Evolutionary conservation across 1,140 invertebrate species (phyloP).

Genomic region (Hermatobates lingyangjiaoensis): DNA sequence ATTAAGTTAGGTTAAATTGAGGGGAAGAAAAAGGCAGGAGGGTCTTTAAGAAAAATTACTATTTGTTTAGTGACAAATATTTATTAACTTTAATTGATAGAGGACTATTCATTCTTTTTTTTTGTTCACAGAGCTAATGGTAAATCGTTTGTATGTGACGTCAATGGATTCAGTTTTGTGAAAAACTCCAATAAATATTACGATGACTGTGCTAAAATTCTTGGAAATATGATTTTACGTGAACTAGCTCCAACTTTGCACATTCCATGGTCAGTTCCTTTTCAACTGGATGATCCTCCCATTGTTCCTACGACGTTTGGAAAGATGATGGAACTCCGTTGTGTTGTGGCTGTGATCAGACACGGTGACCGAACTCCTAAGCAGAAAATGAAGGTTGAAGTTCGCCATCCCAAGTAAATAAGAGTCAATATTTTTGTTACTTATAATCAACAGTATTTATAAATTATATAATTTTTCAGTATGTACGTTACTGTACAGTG

Average conservation of each 20-base stretch:
- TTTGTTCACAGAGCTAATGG: conserved; percentile 68
- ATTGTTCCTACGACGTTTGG: conserved; percentile 98
- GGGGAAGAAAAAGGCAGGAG: too few relatives aligned
- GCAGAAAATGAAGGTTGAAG: conserved; percentile 99
- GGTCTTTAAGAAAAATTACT: too few relatives aligned
- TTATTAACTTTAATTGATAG: too few relatives aligned
- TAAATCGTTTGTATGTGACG: conserved; percentile 97
- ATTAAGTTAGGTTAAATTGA: too few relatives aligned
- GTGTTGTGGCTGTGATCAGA: conserved; percentile 93
- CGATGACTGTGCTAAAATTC: conserved; percentile 95
- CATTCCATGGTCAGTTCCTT: conserved; percentile 91
- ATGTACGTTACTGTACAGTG: too few relatives aligned
- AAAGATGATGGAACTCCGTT: conserved; percentile 98
- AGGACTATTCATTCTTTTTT: too few relatives aligned
- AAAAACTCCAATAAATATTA: conserved; percentile 99
- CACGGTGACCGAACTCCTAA: conserved; percentile 98
- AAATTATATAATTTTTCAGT: too few relatives aligned
- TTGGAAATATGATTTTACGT: conserved; percentile 84
- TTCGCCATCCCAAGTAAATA: conserved; percentile 90
- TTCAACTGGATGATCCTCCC: conserved; percentile 93
- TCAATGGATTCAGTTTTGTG: conserved; percentile 99
- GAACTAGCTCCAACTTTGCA: conserved; percentile 85
- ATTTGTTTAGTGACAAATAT: too few relatives aligned
- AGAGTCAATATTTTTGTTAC: too few relatives aligned
- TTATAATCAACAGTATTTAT: conserved; percentile 4